Evolutionary conservation across 2,113 vertebrate species (phyloP).

Genomic region (Osmerus eperlanus): DNA sequence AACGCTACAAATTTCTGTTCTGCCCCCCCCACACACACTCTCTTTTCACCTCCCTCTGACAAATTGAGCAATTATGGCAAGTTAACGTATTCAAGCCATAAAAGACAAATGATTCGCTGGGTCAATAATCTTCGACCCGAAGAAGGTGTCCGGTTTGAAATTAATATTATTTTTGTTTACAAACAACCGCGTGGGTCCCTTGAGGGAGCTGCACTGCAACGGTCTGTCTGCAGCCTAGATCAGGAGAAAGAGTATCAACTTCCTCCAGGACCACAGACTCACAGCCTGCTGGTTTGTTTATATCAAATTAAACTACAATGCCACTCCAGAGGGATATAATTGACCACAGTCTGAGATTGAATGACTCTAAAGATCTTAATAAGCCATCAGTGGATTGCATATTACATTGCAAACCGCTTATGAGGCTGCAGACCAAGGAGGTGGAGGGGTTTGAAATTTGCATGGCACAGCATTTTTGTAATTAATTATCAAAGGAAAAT

Average conservation of each 20-base stretch:
- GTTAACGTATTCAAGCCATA: conserved; percentile 30
- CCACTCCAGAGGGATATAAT: conserved; percentile 68
- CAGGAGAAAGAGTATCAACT: conserved; percentile 59
- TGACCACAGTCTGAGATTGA: conserved; percentile 72
- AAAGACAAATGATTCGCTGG: conserved; percentile 55
- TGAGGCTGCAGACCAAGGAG: conserved; percentile 56
- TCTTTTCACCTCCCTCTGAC: no score
- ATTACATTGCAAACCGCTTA: conserved; percentile 69
- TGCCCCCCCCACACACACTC: no score
- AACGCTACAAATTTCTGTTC: conserved; percentile 25
- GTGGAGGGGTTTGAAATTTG: conserved; percentile 59
- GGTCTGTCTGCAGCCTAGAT: conserved; percentile 50
- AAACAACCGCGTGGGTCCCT: conserved; percentile 54
- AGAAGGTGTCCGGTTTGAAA: conserved; percentile 64
- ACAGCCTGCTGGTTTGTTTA: conserved; percentile 70
- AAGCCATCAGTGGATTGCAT: conserved; percentile 70
- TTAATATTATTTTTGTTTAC: conserved; percentile 74
- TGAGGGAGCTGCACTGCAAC: conserved; percentile 41
- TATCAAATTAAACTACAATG: conserved; percentile 75
- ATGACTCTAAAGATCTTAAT: conserved; percentile 75
- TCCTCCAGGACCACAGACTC: conserved; percentile 67
- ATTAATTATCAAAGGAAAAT: conserved; percentile 56
- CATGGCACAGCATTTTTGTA: conserved; percentile 57
- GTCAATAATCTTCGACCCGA: conserved; percentile 61
- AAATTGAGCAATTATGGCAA: conserved; percentile 51